These are phyloP conservation scores for Drosophila ananassae DNA, from an alignment of 1,140 invertebrate species.

Conservation along the genomic window DNA sequence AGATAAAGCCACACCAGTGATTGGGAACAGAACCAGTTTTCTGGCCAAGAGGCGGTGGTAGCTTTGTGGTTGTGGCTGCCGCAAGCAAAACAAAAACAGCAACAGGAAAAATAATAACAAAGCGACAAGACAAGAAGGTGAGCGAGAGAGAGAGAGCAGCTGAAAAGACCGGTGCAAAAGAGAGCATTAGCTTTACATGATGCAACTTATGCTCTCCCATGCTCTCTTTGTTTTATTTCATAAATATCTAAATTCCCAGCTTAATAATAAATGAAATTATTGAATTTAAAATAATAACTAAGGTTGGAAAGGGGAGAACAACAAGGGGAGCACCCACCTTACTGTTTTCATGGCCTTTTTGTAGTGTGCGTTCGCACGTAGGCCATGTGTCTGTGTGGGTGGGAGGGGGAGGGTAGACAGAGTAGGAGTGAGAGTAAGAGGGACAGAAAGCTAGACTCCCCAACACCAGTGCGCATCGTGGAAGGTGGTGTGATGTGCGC, in stretches of 20 bases:
- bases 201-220: constrained; percentile 8
- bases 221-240: not conserved
- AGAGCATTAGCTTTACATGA: constrained; percentile 27
- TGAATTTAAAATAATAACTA: not conserved
- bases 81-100: constrained; percentile 65
- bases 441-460: constrained; percentile 3
- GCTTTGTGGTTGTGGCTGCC: constrained; percentile 61
- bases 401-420: constrained; percentile 10
- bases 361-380: constrained; percentile 54
- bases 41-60: constrained; percentile 43
- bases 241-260: not conserved
- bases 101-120: constrained; percentile 70
- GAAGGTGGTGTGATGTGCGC: constrained; percentile 72
- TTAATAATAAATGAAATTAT: too few species aligned
- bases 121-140: constrained; percentile 44
- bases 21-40: constrained; percentile 59
- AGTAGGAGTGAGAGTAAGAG: constrained; percentile 43
- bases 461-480: constrained; percentile 10
- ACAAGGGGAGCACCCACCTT: not conserved
- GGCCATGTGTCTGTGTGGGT: constrained; percentile 48
- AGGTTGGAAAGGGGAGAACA: constrained; percentile 10
- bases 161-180: constrained; percentile 71
- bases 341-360: constrained; percentile 5
- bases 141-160: constrained; percentile 44
- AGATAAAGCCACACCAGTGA: constrained; percentile 51